A percentile compares a stretch with the other conserved stretches of the same genome.
Evolutionary conservation across 2,113 vertebrate species (phyloP).

Genomic region (Plotosus lineatus): DNA sequence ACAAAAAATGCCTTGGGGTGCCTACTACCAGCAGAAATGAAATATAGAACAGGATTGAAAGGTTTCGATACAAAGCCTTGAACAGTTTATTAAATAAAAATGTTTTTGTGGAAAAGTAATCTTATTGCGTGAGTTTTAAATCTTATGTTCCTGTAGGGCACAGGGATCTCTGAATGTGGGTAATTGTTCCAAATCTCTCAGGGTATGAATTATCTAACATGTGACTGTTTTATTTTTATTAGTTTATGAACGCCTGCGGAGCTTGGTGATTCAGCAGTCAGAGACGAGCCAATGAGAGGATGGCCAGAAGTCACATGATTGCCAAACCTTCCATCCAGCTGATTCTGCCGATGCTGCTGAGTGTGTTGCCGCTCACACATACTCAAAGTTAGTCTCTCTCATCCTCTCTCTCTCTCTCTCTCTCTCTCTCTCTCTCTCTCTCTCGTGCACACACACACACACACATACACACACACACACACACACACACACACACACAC

Average conservation of each 20-base stretch:
- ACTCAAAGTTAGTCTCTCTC: slow-evolving; percentile 39
- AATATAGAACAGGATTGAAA: no score
- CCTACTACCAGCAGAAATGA: no score
- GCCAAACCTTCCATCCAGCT: slow-evolving; percentile 35
- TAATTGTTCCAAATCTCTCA: background rate
- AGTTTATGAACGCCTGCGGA: slow-evolving; percentile 45
- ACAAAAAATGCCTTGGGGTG: no score
- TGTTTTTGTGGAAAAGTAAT: background rate
- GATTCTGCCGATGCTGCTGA: slow-evolving; percentile 42
- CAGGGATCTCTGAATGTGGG: background rate
- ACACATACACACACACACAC: background rate
- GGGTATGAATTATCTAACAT: background rate
- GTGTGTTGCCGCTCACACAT: slow-evolving; percentile 34
- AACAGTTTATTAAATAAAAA: background rate
- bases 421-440: background rate
- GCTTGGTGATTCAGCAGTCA: slow-evolving; percentile 39
- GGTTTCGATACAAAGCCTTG: background rate
- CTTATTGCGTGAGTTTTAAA: background rate
- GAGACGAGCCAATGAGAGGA: slow-evolving; percentile 53
- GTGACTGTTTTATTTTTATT: background rate
- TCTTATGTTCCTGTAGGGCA: background rate
- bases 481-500: no score
- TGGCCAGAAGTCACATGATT: slow-evolving; percentile 55
- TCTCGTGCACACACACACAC: slow-evolving; percentile 22
- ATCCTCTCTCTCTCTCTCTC: background rate